phyloP scores from a whole-genome alignment of 2,888 invertebrate genomes.

The Ischnura elegans region DNA sequence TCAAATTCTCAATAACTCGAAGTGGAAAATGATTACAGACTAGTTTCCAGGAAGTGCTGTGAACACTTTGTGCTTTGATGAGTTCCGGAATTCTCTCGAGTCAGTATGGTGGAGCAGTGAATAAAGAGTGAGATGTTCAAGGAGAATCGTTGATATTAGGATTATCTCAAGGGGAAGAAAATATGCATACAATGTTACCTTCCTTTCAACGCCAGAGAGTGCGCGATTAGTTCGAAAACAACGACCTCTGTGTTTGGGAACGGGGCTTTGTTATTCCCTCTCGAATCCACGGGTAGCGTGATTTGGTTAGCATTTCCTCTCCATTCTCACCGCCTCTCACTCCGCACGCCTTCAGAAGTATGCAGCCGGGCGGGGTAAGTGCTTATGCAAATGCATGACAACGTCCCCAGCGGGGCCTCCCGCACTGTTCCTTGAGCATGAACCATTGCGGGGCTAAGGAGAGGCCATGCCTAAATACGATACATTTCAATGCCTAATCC shows the following conservation, averaged over 20 bases:
- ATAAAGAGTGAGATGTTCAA: not conserved
- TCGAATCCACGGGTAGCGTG: not conserved
- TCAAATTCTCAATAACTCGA: not conserved
- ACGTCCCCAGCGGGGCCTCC: not conserved
- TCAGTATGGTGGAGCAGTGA: not conserved
- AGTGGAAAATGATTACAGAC: not conserved
- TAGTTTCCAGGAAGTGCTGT: not conserved
- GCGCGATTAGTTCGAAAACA: not conserved
- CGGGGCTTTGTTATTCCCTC: not conserved
- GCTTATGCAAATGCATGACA: conserved; percentile 7
- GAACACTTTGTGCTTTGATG: not conserved
- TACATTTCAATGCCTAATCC: too few species aligned
- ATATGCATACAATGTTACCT: not conserved
- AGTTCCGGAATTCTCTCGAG: not conserved
- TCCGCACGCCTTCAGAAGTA: not conserved
- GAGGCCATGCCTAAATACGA: too few species aligned
- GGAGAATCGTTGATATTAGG: not conserved
- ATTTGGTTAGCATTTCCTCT: not conserved
- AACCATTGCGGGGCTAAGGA: too few species aligned
- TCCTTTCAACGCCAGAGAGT: not conserved
- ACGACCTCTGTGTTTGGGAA: not conserved
- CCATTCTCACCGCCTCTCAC: not conserved
- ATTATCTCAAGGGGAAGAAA: not conserved
- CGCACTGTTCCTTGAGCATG: too few species aligned
- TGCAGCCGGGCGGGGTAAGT: not conserved